Conservation (phyloP, 2,113 vertebrate species). For the Sminthopsis crassicaudata region DNA sequence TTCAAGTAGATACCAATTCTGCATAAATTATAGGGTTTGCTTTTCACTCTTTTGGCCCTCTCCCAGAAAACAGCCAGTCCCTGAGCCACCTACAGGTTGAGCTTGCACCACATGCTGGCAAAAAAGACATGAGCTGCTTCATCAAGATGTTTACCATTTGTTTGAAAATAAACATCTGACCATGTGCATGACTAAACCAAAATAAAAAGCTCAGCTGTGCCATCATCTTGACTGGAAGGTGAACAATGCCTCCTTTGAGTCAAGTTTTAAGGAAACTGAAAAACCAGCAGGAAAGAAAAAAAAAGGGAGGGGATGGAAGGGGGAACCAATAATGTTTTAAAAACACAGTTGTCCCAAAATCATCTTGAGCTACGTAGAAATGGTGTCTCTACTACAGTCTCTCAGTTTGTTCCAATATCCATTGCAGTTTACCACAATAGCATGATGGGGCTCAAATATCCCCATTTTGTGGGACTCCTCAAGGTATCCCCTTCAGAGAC, state of each 20-base stretch:
- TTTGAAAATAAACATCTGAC: constrained; percentile 47
- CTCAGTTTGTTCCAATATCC: neutral
- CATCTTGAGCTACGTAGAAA: fast-evolving
- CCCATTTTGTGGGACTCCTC: neutral
- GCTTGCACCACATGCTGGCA: constrained; percentile 30
- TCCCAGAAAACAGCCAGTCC: neutral
- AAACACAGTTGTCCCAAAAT: neutral
- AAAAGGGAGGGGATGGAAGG: neutral
- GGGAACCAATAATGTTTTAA: neutral
- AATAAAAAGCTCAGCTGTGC: constrained; percentile 41
- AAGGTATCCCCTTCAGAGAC: neutral
- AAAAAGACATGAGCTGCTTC: neutral
- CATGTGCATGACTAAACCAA: constrained; percentile 1
- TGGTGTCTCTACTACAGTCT: neutral
- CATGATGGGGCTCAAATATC: neutral
- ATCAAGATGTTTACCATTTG: neutral
- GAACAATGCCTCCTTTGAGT: neutral
- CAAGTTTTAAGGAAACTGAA: neutral
- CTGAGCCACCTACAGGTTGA: neutral
- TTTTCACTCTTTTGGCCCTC: constrained; percentile 7
- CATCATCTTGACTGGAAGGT: neutral
- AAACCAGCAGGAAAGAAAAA: neutral
- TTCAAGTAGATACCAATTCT: constrained; percentile 32
- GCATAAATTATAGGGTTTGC: constrained; percentile 66
- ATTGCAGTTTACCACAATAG: neutral